These are phyloP conservation scores for Drosophila tripunctata DNA, from an alignment of 2,888 invertebrate species.

Conservation along the genomic window DNA sequence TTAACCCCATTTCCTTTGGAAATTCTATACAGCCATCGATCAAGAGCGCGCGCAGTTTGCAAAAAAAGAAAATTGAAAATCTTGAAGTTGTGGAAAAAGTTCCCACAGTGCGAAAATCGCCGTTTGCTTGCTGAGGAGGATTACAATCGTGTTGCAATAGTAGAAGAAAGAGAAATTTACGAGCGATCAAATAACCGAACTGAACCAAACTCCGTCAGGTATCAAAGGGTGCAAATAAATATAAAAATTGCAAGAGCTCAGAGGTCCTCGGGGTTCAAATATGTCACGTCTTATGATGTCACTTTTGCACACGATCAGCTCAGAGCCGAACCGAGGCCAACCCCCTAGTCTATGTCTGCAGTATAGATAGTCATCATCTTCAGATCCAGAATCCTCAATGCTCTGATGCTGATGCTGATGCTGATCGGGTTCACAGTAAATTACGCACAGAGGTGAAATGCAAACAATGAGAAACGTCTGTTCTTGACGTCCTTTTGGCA, in stretches of 20 bases:
- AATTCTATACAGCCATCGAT: constrained; percentile 68
- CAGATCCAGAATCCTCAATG: constrained; percentile 41
- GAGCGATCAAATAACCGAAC: constrained; percentile 79
- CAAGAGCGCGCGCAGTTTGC: constrained; percentile 48
- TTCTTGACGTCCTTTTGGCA: constrained; percentile 53
- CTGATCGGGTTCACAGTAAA: constrained; percentile 80
- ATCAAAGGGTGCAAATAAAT: constrained; percentile 81
- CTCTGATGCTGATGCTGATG: constrained; percentile 33
- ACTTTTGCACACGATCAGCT: constrained; percentile 58
- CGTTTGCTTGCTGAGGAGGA: constrained; percentile 41
- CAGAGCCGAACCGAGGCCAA: constrained; percentile 47
- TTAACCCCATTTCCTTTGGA: constrained; percentile 47
- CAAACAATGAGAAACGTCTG: constrained; percentile 68
- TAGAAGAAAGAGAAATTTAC: constrained; percentile 67
- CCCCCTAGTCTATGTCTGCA: neutral
- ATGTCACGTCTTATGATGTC: constrained; percentile 82
- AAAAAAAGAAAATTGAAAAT: constrained; percentile 8
- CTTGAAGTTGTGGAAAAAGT: constrained; percentile 41
- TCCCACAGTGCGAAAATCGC: constrained; percentile 75
- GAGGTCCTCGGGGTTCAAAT: constrained; percentile 66
- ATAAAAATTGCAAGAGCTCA: constrained; percentile 49
- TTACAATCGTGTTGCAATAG: constrained; percentile 34
- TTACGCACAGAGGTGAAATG: constrained; percentile 81
- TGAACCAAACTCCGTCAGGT: constrained; percentile 41
- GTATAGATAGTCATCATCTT: constrained; percentile 48